A percentile compares a stretch with the other conserved stretches of the same genome.
Evolutionary conservation across 2,888 invertebrate species (phyloP).

Genomic region (Meliscaeva auricollis): DNA sequence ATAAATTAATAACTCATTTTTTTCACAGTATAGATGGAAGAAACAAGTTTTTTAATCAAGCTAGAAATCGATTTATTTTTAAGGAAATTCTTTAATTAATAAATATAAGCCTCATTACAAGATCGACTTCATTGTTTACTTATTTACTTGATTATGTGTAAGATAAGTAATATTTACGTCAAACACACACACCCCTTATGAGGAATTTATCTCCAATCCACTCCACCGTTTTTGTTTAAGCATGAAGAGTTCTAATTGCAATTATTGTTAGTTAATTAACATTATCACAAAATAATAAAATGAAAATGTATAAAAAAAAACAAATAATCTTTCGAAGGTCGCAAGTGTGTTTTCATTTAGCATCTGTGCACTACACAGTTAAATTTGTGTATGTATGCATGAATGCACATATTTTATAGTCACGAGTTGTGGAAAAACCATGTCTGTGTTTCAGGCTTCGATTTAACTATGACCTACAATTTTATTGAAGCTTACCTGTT

Average conservation of each 20-base stretch:
- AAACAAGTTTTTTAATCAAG: neutral
- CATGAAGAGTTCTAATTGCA: conserved; percentile 46
- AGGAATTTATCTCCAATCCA: conserved; percentile 10
- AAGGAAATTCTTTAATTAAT: neutral
- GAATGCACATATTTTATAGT: conserved; percentile 14
- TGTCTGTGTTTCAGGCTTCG: conserved; percentile 8
- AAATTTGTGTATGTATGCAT: no score
- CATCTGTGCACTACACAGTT: neutral
- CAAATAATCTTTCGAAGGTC: conserved; percentile 30
- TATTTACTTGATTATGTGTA: neutral
- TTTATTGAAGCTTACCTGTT: conserved; percentile 15
- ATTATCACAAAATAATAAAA: conserved; percentile 33
- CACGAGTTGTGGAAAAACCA: conserved; percentile 33
- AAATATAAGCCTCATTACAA: no score
- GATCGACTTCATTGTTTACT: no score
- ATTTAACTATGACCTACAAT: conserved; percentile 12
- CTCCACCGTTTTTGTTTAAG: neutral
- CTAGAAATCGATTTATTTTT: neutral
- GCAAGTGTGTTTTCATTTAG: conserved; percentile 24
- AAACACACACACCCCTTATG: conserved; percentile 9
- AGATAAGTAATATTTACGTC: neutral
- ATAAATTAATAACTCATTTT: no score
- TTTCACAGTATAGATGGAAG: neutral
- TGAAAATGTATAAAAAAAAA: conserved; percentile 36
- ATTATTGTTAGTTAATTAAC: conserved; percentile 49